A percentile compares a stretch with the other conserved stretches of the same genome.
Conservation (phyloP, 2,797 vertebrate genomes). For the Rhadinocentrus ornatus region DNA sequence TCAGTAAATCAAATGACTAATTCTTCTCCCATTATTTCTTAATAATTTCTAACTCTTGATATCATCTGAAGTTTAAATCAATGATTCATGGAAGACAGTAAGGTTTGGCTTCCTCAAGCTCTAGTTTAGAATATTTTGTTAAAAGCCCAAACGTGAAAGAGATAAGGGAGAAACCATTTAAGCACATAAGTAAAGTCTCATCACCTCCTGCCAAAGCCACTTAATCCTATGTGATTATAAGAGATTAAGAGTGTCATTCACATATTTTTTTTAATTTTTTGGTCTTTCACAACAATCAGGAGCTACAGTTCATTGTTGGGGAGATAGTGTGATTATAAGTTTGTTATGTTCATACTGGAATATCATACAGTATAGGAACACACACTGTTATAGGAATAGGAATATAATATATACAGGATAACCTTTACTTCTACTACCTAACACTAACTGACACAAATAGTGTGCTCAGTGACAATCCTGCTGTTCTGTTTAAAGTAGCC, state of each 20-base stretch:
- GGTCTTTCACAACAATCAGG: slow-evolving; percentile 15
- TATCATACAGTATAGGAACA: too few relatives aligned
- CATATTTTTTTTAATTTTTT: slow-evolving; percentile 6
- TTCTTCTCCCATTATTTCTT: slow-evolving; percentile 12
- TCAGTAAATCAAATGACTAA: slow-evolving; percentile 22
- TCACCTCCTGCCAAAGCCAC: background rate
- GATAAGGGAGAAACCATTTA: background rate
- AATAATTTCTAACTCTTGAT: background rate
- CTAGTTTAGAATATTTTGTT: background rate
- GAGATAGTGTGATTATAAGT: too few relatives aligned
- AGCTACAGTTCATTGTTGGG: background rate
- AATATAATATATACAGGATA: too few relatives aligned
- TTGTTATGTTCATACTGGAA: too few relatives aligned
- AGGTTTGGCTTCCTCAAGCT: background rate
- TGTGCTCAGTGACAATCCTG: too few relatives aligned
- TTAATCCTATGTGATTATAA: background rate
- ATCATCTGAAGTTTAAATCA: background rate
- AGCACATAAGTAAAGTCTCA: slow-evolving; percentile 6
- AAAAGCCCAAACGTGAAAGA: slow-evolving; percentile 4
- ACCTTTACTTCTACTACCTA: too few relatives aligned
- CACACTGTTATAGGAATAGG: too few relatives aligned
- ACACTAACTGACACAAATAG: too few relatives aligned
- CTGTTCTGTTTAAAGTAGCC: too few relatives aligned
- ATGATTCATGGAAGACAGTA: background rate
- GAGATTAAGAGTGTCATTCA: slow-evolving; percentile 22